Evolutionary conservation across 2,888 invertebrate species (phyloP), one percentile per base, ranked within the genome.

Genomic region (Muschampia plurimacula): DNA sequence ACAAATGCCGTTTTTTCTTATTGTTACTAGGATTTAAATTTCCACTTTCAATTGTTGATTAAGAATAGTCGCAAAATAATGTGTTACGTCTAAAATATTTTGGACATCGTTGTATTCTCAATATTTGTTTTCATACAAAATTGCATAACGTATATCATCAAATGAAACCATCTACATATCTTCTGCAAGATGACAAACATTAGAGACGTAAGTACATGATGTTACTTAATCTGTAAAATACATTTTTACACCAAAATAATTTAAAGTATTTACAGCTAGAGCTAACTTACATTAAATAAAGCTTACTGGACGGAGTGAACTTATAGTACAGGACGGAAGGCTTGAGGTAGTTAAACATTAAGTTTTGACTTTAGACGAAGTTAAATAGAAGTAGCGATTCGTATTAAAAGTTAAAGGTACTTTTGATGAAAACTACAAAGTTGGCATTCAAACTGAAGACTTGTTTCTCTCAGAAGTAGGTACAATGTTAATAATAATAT

Each of bases 281-380:
- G 69, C 82, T 81, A 83, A 80, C 82, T 87, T 86, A 76, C 76
- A 82, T 84, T 89, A 89, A 83, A 84, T 91, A 90, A 91, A 90
- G 87, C 90, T 90, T 84, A 81, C 73, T 84, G 91, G 90, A 91
- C 86, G 90, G 89, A 86, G 82, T 78, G 70, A 71, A 73, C 67
- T 74, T 74, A 75, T 72, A 75, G 59, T 74, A 79, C 62, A 76
- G 79, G 76, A 81, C 70, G 79, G 83, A 80, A 78, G 78, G 78
- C 74, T 81, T 91, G 90, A 91, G 90, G 90, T 90, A 91, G 90
- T 84, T 88, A 79, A 77, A 78, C 9, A 63, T 39, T 69, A 68
- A 59, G 39, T 28, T 46, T 44, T 68, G 68, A 72, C 62, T 72
- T 44, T 44, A 46, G 55, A 69, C 22, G n/a, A 52, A 62, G 44